Base-by-base conservation (phyloP, 1,140 invertebrate genomes). In the Trialeurodes vaporariorum region DNA sequence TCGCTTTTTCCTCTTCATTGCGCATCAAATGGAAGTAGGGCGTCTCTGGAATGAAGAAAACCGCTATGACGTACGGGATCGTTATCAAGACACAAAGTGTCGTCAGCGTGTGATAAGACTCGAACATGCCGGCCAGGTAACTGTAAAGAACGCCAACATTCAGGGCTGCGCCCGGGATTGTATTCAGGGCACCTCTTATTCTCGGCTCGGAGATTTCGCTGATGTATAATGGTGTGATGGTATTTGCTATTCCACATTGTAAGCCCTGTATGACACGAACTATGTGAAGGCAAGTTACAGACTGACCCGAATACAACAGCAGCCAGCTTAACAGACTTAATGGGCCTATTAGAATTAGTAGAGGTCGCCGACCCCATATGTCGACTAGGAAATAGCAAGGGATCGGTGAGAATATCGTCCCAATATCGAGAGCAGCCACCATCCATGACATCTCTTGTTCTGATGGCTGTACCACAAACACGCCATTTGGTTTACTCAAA, bases 201-300 rank as follows among this genome's bases (percentile, higher is more conserved):
- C 68, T 34, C 2, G 67, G 64, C 34, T 70, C 68, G 1, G 73
- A 86, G 34, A 93, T 92, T 79, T 94, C 92, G 40, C 90, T 90
- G 68, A 91, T 84, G 76, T 94, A 95, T 82, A 94, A 89, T 0
- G 91, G 91, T 1, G 87, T 81, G 17, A 86, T 83, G 0, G 90
- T 88, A 76, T 90, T 91, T 0, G 86, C 80, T 70, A 90, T 83
- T 0, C 90, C 89, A 2, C 89, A 81, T 1, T 83, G 84, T 11
- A 92, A 73, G 23, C 92, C 92, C 73, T 66, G 66, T 9, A 74
- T 62, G 21, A 70, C n/a, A 34, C 65, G 27, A 27, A 68, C 65
- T 0, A 70, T 23, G 58, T 58, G 65, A 0, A 71, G 61, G 25
- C 23, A 66, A 1, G 22, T 27, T 11, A 27, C 27, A 24, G 66